Evolutionary conservation across 1,140 invertebrate species (phyloP).

Genomic region (Diachasmimorpha longicaudata): DNA sequence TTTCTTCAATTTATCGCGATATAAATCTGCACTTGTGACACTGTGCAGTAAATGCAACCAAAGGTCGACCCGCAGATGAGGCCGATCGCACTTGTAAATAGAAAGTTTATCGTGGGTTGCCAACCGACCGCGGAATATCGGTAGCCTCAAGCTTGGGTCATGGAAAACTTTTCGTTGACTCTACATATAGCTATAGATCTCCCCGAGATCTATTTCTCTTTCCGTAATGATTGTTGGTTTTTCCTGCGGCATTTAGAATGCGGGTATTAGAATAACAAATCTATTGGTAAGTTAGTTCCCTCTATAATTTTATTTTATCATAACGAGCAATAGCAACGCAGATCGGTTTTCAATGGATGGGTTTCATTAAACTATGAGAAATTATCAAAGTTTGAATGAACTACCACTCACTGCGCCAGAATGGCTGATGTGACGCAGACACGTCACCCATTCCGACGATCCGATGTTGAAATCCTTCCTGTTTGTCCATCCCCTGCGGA

Average conservation of each 20-base stretch:
- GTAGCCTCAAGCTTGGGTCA: not conserved
- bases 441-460: not conserved
- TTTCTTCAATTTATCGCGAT: no score
- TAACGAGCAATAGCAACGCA: not conserved
- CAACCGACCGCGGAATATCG: slow-evolving; percentile 7
- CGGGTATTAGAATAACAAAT: no score
- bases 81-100: slow-evolving; percentile 16
- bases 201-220: no score
- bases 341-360: not conserved
- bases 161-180: slow-evolving; percentile 13
- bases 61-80: not conserved
- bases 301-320: not conserved
- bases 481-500: slow-evolving; percentile 12
- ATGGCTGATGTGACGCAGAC: not conserved
- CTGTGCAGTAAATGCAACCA: not conserved
- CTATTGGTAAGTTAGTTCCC: no score
- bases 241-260: no score
- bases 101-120: slow-evolving; percentile 12
- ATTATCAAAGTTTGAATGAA: not conserved
- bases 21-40: not conserved
- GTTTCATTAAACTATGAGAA: not conserved
- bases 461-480: not conserved
- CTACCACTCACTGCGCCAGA: not conserved
- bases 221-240: no score
- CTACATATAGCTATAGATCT: not conserved